Percentiles rank a stretch among this genome's conserved stretches.
Conservation (phyloP, 2,797 vertebrate genomes). For the Jordanella pulchra region DNA sequence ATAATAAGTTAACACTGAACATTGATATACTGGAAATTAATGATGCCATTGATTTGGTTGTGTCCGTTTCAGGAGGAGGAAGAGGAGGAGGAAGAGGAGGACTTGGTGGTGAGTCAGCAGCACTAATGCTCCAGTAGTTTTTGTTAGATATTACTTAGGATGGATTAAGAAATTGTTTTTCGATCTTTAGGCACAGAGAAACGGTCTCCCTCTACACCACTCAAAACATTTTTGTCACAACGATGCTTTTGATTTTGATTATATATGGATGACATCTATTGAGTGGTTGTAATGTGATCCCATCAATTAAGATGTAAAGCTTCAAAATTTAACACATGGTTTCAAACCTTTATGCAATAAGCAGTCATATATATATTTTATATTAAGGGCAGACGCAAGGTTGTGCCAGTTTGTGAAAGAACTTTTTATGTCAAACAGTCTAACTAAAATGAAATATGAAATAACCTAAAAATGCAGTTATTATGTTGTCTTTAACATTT, state of each 20-base stretch:
- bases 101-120: conserved; percentile 77
- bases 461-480: background rate
- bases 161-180: background rate
- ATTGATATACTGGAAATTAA: background rate
- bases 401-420: background rate
- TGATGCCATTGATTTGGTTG: conserved; percentile 8
- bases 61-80: conserved; percentile 67
- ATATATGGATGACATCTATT: no score
- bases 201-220: background rate
- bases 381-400: background rate
- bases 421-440: background rate
- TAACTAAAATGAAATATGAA: background rate
- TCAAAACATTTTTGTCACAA: background rate
- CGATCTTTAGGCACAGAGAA: background rate
- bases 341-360: background rate
- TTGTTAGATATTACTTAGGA: background rate
- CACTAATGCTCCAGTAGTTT: background rate
- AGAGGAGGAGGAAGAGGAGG: conserved; percentile 77
- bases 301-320: background rate
- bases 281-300: no score
- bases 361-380: background rate
- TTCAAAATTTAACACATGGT: background rate
- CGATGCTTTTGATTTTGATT: no score
- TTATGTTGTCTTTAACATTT: background rate
- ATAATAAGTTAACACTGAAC: no score